A percentile compares a stretch with the other conserved stretches of the same genome.
These are phyloP conservation scores for Coracias cyanogaster DNA, from an alignment of 2,797 vertebrate genomes.

Conservation along the genomic window DNA sequence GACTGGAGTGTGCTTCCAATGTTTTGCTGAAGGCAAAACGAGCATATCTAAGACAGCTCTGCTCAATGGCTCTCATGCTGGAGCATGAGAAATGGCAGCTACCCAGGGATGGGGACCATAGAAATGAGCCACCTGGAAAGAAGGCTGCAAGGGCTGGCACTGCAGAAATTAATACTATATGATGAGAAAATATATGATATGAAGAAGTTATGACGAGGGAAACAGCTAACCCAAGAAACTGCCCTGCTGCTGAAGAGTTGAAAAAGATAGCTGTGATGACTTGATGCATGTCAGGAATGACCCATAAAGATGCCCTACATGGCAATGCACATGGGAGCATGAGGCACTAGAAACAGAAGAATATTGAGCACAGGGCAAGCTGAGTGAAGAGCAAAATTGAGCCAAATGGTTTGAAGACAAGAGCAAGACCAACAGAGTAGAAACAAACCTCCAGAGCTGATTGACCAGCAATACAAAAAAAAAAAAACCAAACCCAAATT, in stretches of 20 bases:
- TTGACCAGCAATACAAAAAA: not conserved
- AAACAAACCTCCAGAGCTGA: not conserved
- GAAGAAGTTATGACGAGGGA: slow-evolving; percentile 6
- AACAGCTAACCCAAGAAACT: slow-evolving; percentile 1
- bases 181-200: no score
- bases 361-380: not conserved
- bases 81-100: not conserved
- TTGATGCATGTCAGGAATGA: not conserved
- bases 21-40: not conserved
- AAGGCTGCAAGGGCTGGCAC: not conserved
- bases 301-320: not conserved
- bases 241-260: not conserved
- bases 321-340: not conserved
- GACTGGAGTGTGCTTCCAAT: not conserved
- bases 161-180: slow-evolving; percentile 3
- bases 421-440: not conserved
- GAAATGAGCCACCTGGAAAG: not conserved
- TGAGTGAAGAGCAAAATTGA: not conserved
- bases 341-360: not conserved
- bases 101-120: not conserved
- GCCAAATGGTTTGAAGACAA: not conserved
- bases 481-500: not conserved
- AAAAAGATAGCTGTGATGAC: slow-evolving; percentile 26
- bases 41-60: accelerated
- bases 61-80: not conserved